Evolutionary conservation across 2,113 vertebrate genomes (phyloP), one percentile per base, ranked within the genome.

Genomic region (Telmatochromis bifrenatus): DNA sequence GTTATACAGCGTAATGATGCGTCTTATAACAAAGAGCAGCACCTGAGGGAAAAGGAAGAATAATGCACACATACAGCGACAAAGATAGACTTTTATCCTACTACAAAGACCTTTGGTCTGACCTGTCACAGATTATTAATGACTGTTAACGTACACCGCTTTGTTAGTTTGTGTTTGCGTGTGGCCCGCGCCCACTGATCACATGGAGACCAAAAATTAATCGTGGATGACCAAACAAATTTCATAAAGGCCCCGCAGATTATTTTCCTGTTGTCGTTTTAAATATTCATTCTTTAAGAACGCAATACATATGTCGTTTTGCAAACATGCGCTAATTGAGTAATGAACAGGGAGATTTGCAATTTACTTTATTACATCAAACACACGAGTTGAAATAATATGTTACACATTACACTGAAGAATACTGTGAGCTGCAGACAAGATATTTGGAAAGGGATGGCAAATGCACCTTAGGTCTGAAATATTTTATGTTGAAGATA

Each of bases 71-170:
- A 88, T 90, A 92, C 91, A 92, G 84, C 8, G 23, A 90, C 75
- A 89, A 56, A 82, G 79, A 89, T 42, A 79, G 83, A 60, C 86
- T 92, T 94, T 95, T 87, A 92, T 85, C 49, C 47, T 3, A 45
- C 7, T 47, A 93, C 91, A 95, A 93, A 92, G 82, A 86, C 86
- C 87, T 87, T 91, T 92, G 84, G 87, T 94, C 85, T 83, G 87
- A 92, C 86, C 90, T 92, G 93, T 93, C 95, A 95, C 55, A 73
- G 49, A 89, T 94, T 94, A 95, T 95, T 94, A 95, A 96, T 95
- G 95, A 94, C 84, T 77, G 92, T 87, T 93, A 90, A 94, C 91
- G 86, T 90, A 94, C 86, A 92, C 88, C 33, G 21, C 91, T 94
- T 93, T 93, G 91, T 93, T 84, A 81, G 47, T 47, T 55, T 90